Percentiles rank a stretch among this genome's conserved stretches.
These are phyloP conservation scores for Madoqua kirkii DNA, from an alignment of 2,113 vertebrate species.

Conservation along the genomic window DNA sequence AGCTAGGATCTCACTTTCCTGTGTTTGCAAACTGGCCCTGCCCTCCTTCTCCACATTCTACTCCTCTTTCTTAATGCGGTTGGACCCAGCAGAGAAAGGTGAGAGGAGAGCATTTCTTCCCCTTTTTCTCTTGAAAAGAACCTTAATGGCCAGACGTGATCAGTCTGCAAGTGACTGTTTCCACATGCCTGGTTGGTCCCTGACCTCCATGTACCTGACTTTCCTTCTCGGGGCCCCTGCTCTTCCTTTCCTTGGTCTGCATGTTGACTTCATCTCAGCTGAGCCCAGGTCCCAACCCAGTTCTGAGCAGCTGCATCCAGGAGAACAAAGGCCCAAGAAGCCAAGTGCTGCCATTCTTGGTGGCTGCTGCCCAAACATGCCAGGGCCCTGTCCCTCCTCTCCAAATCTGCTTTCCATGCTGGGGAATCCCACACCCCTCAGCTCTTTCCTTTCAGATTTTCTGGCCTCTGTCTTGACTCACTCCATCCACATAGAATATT, in stretches of 20 bases:
- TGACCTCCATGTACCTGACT: background rate
- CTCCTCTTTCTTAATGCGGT: background rate
- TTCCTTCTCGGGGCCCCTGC: background rate
- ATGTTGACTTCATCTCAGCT: background rate
- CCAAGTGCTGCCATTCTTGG: background rate
- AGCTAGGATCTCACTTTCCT: background rate
- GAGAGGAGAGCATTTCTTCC: background rate
- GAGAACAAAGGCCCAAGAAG: background rate
- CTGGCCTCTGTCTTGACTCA: background rate
- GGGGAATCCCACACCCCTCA: background rate
- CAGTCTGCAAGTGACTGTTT: accelerated
- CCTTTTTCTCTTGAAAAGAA: background rate
- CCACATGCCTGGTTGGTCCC: background rate
- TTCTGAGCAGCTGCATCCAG: background rate
- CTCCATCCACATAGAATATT: background rate
- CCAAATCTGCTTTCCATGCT: background rate
- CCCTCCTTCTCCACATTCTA: background rate
- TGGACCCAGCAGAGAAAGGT: background rate
- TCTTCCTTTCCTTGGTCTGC: background rate
- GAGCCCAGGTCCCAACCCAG: background rate
- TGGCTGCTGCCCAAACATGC: background rate
- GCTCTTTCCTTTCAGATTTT: background rate
- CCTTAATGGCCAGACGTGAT: background rate
- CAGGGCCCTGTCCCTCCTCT: background rate
- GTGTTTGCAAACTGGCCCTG: background rate